These are phyloP conservation scores for Ivindomyrus marchei DNA, from an alignment of 2,113 vertebrate species.

Conservation along the genomic window DNA sequence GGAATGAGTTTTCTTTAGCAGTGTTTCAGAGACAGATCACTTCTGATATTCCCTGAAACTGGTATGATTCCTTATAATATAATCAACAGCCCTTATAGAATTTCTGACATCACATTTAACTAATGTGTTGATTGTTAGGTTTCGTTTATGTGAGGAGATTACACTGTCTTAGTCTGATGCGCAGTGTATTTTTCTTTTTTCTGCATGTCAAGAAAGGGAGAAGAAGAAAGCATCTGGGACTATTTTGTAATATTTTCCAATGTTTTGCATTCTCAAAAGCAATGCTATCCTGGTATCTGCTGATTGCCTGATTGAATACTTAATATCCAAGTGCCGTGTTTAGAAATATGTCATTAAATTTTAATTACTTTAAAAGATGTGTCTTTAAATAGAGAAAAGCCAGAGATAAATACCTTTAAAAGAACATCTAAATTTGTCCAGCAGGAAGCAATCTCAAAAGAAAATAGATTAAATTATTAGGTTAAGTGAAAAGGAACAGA, in stretches of 20 bases:
- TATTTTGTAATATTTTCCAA: slow-evolving; percentile 11
- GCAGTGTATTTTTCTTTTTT: not conserved
- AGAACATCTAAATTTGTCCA: not conserved
- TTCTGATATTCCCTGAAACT: not conserved
- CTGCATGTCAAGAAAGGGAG: not conserved
- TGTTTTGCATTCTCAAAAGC: not conserved
- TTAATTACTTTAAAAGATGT: not conserved
- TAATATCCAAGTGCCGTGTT: not conserved
- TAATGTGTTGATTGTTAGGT: slow-evolving; percentile 1
- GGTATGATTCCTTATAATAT: not conserved
- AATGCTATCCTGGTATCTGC: not conserved
- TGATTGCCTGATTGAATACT: not conserved
- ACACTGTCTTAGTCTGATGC: not conserved
- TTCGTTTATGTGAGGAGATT: not conserved
- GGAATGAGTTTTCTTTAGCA: not conserved
- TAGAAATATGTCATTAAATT: not conserved
- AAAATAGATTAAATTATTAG: not conserved
- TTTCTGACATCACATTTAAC: slow-evolving; percentile 19
- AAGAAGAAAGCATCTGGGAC: not conserved
- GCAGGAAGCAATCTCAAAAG: not conserved
- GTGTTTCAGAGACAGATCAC: not conserved
- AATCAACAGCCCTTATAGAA: slow-evolving; percentile 1
- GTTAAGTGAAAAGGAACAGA: not conserved
- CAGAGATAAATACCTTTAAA: slow-evolving; percentile 1
- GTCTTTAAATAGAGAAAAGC: not conserved